Evolutionary conservation across 1,140 invertebrate species (phyloP).

Genomic region (Matsumurasca onukii): DNA sequence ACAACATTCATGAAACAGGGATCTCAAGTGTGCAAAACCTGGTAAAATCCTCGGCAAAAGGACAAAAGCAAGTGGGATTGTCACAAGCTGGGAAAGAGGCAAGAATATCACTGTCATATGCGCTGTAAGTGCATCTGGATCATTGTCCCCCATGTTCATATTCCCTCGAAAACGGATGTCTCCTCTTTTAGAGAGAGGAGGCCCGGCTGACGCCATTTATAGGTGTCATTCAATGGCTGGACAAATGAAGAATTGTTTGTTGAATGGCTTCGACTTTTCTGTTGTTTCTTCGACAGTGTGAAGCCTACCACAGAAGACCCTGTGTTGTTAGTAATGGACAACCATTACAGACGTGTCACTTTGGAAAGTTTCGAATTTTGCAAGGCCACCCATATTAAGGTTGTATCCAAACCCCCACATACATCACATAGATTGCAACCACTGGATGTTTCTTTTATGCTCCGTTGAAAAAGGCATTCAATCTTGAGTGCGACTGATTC

Average conservation of each 20-base stretch:
- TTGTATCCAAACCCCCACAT: constrained; percentile 47
- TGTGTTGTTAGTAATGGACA: constrained; percentile 44
- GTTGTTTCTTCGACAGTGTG: constrained; percentile 40
- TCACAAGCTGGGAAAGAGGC: not conserved
- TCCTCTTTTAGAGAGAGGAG: not conserved
- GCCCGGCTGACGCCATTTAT: not conserved
- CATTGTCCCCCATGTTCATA: not conserved
- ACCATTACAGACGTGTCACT: constrained; percentile 44
- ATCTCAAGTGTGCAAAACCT: not conserved
- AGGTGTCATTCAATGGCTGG: constrained; percentile 42
- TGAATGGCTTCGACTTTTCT: constrained; percentile 43
- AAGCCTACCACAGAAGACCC: constrained; percentile 40
- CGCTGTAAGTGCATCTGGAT: not conserved
- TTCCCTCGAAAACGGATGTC: not conserved
- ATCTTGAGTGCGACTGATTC: constrained; percentile 42
- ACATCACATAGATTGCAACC: constrained; percentile 47
- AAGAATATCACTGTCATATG: not conserved
- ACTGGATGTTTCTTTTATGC: constrained; percentile 34
- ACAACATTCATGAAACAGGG: not conserved
- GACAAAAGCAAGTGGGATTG: not conserved
- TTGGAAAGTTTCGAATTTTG: constrained; percentile 43
- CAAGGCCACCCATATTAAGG: constrained; percentile 40
- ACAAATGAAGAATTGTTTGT: constrained; percentile 45
- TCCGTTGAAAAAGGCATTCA: constrained; percentile 41
- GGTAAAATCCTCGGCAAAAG: not conserved